These are phyloP conservation scores for Scotopteryx bipunctaria DNA, from an alignment of 2,888 invertebrate species.

Conservation along the genomic window DNA sequence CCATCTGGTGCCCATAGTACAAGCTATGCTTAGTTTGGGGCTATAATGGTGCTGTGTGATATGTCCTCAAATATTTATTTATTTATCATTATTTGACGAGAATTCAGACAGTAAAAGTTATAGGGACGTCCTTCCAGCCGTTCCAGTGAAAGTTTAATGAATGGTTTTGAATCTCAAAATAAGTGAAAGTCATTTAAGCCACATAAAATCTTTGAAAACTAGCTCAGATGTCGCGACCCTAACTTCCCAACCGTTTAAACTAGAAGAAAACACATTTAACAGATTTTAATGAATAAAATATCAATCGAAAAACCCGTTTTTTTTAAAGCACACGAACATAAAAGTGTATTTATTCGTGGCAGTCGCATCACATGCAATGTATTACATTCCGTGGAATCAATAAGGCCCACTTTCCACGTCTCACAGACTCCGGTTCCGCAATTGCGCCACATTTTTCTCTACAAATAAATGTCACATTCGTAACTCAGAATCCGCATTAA, in stretches of 20 bases:
- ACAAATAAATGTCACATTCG: constrained; percentile 34
- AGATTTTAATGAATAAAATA: constrained; percentile 25
- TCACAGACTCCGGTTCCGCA: constrained; percentile 20
- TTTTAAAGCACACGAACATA: not conserved
- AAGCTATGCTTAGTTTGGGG: no score
- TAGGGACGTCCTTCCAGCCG: not conserved
- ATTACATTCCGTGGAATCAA: constrained; percentile 22
- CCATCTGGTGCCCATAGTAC: no score
- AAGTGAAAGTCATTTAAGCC: constrained; percentile 1
- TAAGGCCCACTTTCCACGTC: constrained; percentile 28
- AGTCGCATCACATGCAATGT: constrained; percentile 12
- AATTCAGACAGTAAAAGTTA: not conserved
- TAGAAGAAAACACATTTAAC: constrained; percentile 3
- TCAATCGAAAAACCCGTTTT: constrained; percentile 20
- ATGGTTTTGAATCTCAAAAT: not conserved
- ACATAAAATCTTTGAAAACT: constrained; percentile 10
- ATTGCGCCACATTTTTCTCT: constrained; percentile 31
- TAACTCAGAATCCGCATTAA: constrained; percentile 43
- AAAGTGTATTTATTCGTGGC: not conserved
- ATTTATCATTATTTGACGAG: no score
- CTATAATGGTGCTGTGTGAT: no score
- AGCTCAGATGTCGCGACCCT: constrained; percentile 19
- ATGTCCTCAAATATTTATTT: no score
- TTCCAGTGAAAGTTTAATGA: constrained; percentile 1
- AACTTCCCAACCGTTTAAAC: constrained; percentile 6